Evolutionary conservation across 2,888 invertebrate species (phyloP), one percentile per base, ranked within the genome.

Genomic region (Chrysomela aeneicollis): DNA sequence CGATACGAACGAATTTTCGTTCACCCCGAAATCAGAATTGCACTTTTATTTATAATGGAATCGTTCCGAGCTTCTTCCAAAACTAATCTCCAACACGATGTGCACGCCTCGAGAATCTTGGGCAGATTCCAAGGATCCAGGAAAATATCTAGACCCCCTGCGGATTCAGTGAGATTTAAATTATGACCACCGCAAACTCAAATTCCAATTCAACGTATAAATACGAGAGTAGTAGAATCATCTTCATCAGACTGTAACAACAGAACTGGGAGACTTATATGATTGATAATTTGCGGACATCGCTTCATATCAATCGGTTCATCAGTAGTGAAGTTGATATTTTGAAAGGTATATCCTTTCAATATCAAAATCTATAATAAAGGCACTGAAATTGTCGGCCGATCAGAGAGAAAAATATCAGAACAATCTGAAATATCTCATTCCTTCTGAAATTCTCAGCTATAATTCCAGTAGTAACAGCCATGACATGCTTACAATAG

Each of bases 151-250:
- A 54, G 58, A 63, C 53, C 52, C 60, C 61, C 30, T 55, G 59
- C 49, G 18, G 53, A 52, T 64, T 52, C 47, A 30, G 47, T 61
- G 26, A 55, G 63, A 63, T 67, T 67, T 63, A 59, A 67, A 63
- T 63, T 65, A 63, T 60, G 22, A 62, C 62, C 58, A 30, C 15
- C 52, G 60, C 62, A 57, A 19, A 35, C 55, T 61, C 49, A 61
- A 59, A 65, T 54, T 65, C 54, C 49, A 47, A n/a, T 55, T 42
- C 50, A 55, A 37, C 35, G 47, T 54, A 63, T 63, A 60, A 60
- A 63, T 63, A 66, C 15, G 42, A 42, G 42, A 12, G 42, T 4
- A 10, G 9, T 12, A 10, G 9, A 35, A n/a, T n/a, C n/a, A n/a
- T n/a, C n/a, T n/a, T 35, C 42, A 15, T 26, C 26, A 5, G 26